These are phyloP conservation scores for Trachops cirrhosus DNA, from an alignment of 2,797 vertebrate genomes.

Conservation along the genomic window DNA sequence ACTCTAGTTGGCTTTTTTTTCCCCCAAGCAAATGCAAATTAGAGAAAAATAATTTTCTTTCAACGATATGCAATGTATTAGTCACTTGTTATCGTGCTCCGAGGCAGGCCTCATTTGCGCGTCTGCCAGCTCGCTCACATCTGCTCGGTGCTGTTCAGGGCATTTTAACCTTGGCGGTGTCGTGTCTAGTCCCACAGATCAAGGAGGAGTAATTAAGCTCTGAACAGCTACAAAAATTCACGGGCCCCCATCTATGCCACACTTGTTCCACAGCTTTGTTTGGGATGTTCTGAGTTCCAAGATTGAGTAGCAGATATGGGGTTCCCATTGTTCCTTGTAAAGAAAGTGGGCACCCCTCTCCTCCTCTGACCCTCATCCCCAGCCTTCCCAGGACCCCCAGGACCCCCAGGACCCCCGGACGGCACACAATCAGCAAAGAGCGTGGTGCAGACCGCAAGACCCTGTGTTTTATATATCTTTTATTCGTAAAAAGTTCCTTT, in stretches of 20 bases:
- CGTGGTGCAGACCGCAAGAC: background rate
- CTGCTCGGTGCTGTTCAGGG: slow-evolving; percentile 85
- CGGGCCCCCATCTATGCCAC: slow-evolving; percentile 76
- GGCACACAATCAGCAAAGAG: background rate
- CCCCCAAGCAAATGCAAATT: slow-evolving; percentile 85
- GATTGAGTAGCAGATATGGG: slow-evolving; percentile 67
- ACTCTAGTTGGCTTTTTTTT: slow-evolving; percentile 69
- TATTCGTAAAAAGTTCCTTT: slow-evolving; percentile 64
- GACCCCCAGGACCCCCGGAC: background rate
- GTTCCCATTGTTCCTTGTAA: slow-evolving; percentile 59
- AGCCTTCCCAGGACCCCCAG: slow-evolving; percentile 10
- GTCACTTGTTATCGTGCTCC: slow-evolving; percentile 88
- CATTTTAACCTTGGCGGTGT: slow-evolving; percentile 88
- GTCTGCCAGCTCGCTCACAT: slow-evolving; percentile 88
- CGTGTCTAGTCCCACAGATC: slow-evolving; percentile 85
- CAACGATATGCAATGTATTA: slow-evolving; percentile 88
- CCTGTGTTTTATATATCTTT: slow-evolving; percentile 10
- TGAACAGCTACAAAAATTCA: slow-evolving; percentile 83
- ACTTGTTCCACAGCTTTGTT: slow-evolving; percentile 78
- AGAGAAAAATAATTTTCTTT: slow-evolving; percentile 89
- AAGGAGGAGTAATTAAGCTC: slow-evolving; percentile 87
- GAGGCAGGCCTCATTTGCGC: slow-evolving; percentile 88
- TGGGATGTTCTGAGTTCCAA: slow-evolving; percentile 65
- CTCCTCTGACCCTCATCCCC: background rate
- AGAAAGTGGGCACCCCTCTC: slow-evolving; percentile 44